A percentile compares a stretch with the other conserved stretches of the same genome.
Conservation (phyloP, 2,113 vertebrate species). For the Xiphophorus hellerii region DNA sequence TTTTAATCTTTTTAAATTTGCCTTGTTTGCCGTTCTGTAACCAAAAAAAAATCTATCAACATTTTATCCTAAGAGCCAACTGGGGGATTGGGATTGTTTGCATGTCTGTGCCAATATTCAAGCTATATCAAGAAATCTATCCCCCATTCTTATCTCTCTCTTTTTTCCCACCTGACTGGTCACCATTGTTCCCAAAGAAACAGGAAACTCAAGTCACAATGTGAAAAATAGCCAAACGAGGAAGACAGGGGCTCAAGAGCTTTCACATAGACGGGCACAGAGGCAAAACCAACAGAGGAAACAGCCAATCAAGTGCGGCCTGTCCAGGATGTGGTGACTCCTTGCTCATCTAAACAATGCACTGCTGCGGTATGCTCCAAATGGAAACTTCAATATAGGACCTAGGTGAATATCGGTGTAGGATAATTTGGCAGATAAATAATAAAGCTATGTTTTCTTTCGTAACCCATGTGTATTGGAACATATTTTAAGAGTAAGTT, state of each 20-base stretch:
- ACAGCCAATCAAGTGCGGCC: conserved; percentile 45
- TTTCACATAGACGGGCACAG: conserved; percentile 56
- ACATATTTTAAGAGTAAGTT: conserved; percentile 5
- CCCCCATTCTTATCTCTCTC: conserved; percentile 8
- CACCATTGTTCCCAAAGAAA: conserved; percentile 71
- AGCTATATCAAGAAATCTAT: conserved; percentile 30
- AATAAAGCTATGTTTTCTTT: not conserved
- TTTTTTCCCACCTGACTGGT: conserved; percentile 10
- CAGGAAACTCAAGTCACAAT: conserved; percentile 69
- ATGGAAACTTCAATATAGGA: not conserved
- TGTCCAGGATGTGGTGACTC: conserved; percentile 58
- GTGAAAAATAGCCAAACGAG: conserved; percentile 65
- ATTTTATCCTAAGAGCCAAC: not conserved
- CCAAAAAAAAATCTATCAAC: not conserved
- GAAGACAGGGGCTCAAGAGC: conserved; percentile 54
- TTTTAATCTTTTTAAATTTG: not conserved
- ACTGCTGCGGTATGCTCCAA: not conserved
- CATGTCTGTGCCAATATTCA: conserved; percentile 33
- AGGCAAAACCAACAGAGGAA: conserved; percentile 66
- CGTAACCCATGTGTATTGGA: not conserved
- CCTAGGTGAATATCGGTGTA: not conserved
- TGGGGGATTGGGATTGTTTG: not conserved
- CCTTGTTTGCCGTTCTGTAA: not conserved
- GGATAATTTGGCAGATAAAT: not conserved
- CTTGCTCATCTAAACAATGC: conserved; percentile 45